Base-by-base conservation (phyloP, 2,888 invertebrate genomes). In the Coenonympha arcania region DNA sequence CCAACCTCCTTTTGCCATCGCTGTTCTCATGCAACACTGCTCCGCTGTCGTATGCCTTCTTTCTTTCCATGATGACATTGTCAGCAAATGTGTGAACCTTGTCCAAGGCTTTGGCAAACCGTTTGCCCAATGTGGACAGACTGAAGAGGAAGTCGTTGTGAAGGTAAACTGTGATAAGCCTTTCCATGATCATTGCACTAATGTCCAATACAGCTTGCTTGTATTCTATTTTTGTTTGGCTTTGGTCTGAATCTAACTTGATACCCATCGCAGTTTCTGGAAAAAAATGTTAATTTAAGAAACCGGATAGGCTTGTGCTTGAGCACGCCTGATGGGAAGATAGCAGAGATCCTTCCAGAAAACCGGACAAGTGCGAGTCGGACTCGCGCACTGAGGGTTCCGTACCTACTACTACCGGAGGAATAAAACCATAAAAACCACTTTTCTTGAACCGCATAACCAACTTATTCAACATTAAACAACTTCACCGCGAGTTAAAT, bases 211-310 rank as follows among this genome's bases (percentile, higher is more conserved):
- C 83, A 1, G 88, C 87, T 1, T 69, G 60, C 46, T 89, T 87
- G 63, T 90, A 90, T 45, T 81, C 73, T 0, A 79, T 59, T 9
- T 85, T 77, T 2, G 60, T 72, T 58, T 56, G 52, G 0, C 79
- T 74, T 24, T 78, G 73, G 39, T 85, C 80, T 0, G 69, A 70
- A 51, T 81, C 74, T 1, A 91, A 68, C 46, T 83, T 77, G 3
- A 83, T 82, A 2, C 91, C 91, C 91, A 92, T 91, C 1, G 91
- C 90, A 0, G 87, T 83, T 71, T 87, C 88, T 88, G 64, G 9
- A 72, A 68, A 39, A 8, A 30, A 42, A 16, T 9, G 4, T 5
- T 3, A 20, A n/a, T n/a, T n/a, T n/a, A 5, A 20, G 20, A 20
- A 4, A n/a, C n/a, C 2, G 9, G 11, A 28, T 11, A 11, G 4